Evolutionary conservation across 2,113 vertebrate genomes (phyloP), one percentile per base, ranked within the genome.

Genomic region (Phalacrocorax aristotelis): DNA sequence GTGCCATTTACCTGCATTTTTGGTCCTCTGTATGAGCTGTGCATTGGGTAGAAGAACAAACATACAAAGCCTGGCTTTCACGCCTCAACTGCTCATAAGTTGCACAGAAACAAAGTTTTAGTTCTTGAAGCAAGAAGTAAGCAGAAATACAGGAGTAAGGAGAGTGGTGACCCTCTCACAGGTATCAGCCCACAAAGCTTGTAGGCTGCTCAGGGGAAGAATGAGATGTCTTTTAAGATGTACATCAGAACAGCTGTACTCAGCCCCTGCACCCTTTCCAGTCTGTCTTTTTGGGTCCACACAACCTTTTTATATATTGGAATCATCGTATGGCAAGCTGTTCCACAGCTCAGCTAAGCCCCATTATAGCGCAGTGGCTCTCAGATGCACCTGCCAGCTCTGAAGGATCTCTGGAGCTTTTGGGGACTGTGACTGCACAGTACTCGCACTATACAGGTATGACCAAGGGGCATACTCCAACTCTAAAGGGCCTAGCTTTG

Each of bases 371-470:
- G 3, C 44, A 55, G 75, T 26, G 36, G 14, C n/a, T 82, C 32
- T 18, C 62, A 48, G 52, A 11, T 57, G 22, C 51, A 29, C 32
- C 32, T 70, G 55, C 19, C 13, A 38, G 46, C 61, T 89, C 32
- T 44, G 46, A 40, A 75, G 48, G 26, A 18, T 29, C 55, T 78
- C 32, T 46, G 48, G 29, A 26, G 18, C 64, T 85, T 25, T 13
- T 3, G 8, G 15, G 26, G 22, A 13, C 48, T 75, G 30, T 74
- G 13, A 7, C 60, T 66, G 27, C 1, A 0, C 9, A 13, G 19
- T 49, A 54, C 27, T 42, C 32, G 19, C 6, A 3, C 36, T 51
- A 49, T 25, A 20, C 6, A 44, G 27, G 18, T 40, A 30, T 71
- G n/a, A 62, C 55, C n/a, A 82, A 38, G 17, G 10, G 13, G 54